Percentiles rank a stretch among this genome's conserved stretches.
phyloP scores from a whole-genome alignment of 1,140 invertebrate genomes.

The Drosophila lowei region DNA sequence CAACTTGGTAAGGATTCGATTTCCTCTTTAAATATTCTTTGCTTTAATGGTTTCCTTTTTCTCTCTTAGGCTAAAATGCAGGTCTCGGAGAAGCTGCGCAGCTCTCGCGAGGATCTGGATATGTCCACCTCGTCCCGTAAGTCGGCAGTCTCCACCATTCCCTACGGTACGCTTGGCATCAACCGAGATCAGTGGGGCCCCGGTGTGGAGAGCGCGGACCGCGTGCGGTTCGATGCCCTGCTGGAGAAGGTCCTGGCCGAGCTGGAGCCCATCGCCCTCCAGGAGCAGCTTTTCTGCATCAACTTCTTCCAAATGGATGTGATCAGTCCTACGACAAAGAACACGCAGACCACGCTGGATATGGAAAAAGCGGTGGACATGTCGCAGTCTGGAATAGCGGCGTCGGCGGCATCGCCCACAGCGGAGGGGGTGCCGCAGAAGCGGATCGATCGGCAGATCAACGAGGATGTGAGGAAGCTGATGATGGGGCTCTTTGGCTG shows the following conservation, averaged over 20 bases:
- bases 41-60: background rate
- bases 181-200: conserved; percentile 79
- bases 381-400: conserved; percentile 56
- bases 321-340: conserved; percentile 84
- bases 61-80: conserved; percentile 84
- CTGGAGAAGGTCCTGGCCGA: conserved; percentile 88
- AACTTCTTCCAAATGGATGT: conserved; percentile 95
- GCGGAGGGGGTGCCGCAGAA: conserved; percentile 84
- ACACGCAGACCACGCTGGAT: conserved; percentile 85
- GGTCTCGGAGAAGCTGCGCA: conserved; percentile 76
- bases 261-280: conserved; percentile 95
- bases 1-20: conserved; percentile 84
- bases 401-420: conserved; percentile 48
- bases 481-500: conserved; percentile 94
- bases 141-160: conserved; percentile 67
- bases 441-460: conserved; percentile 88
- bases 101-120: conserved; percentile 77
- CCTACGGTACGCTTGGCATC: conserved; percentile 79
- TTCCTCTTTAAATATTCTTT: background rate
- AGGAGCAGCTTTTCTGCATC: conserved; percentile 98
- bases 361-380: conserved; percentile 72
- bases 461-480: conserved; percentile 91
- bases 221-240: conserved; percentile 82
- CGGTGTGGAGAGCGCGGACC: conserved; percentile 72
- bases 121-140: conserved; percentile 71